These are phyloP conservation scores for Carterocephalus palaemon DNA, from an alignment of 2,888 invertebrate genomes.

Conservation along the genomic window DNA sequence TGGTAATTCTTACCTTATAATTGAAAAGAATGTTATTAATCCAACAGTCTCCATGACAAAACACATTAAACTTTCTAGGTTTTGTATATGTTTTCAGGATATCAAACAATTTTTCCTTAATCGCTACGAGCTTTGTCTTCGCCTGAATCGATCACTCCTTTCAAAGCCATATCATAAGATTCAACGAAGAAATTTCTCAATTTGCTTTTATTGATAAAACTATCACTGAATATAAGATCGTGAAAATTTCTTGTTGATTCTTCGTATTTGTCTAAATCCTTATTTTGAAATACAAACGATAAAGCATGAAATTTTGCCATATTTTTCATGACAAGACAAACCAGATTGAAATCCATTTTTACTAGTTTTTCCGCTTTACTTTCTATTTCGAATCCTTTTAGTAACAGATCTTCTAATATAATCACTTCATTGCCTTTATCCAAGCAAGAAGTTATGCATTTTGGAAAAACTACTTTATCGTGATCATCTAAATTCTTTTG, in stretches of 20 bases:
- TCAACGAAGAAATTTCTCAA: slow-evolving; percentile 56
- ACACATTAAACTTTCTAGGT: slow-evolving; percentile 49
- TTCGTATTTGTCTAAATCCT: slow-evolving; percentile 38
- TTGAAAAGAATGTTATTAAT: slow-evolving; percentile 59
- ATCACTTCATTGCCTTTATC: slow-evolving; percentile 56
- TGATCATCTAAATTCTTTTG: slow-evolving; percentile 43
- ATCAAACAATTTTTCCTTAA: slow-evolving; percentile 46
- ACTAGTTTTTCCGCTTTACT: slow-evolving; percentile 44
- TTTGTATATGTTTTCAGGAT: slow-evolving; percentile 48
- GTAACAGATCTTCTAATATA: slow-evolving; percentile 56
- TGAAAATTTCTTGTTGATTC: slow-evolving; percentile 43
- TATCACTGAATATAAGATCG: slow-evolving; percentile 56
- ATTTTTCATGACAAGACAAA: slow-evolving; percentile 46
- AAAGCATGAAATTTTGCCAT: slow-evolving; percentile 64
- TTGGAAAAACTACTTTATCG: slow-evolving; percentile 45
- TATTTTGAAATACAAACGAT: slow-evolving; percentile 50
- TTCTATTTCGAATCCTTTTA: slow-evolving; percentile 49
- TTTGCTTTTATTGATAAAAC: slow-evolving; percentile 57
- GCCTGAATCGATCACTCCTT: slow-evolving; percentile 43
- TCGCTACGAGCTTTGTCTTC: slow-evolving; percentile 43
- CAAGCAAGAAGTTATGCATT: slow-evolving; percentile 47
- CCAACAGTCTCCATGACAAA: slow-evolving; percentile 71
- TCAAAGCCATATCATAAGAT: slow-evolving; percentile 56
- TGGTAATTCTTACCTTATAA: slow-evolving; percentile 40
- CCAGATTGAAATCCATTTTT: slow-evolving; percentile 45